Evolutionary conservation across 23 tunicate genomes (phyloP), one percentile per base, ranked within the genome.

Genomic region (Corella eumyota): DNA sequence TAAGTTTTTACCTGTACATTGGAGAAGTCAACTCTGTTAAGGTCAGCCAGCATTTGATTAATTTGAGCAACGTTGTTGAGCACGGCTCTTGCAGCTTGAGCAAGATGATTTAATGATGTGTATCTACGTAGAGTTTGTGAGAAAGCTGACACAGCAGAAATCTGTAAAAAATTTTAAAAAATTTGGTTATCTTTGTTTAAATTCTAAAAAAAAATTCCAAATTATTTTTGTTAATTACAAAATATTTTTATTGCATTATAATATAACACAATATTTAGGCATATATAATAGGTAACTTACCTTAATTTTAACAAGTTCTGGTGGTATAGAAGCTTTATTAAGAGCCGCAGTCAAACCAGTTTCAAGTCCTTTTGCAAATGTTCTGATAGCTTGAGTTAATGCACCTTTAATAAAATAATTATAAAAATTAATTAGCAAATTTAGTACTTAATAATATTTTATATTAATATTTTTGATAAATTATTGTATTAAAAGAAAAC

Each of bases 21-120:
- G 27, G 63, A 48, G 40, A 93, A 84, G 53, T 93, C 99, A 25
- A 93, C 93, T 34, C 86, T 61, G 70, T 93, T 84, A 4, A 93
- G 71, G 67, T 93, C 99, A 50, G 86, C 69, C 69, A 84, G 56
- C 95, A 84, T 93, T 34, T 93, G 99, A 38, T 62, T 87, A 35
- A 90, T 77, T 50, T 77, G 79, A 19, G 74, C 54, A 26, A 57
- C 78, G 62, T 93, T 90, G 70, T 80, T 71, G 32, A 93, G 65
- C 61, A 93, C 93, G 25, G 99, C 95, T 17, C 99, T 67, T 0
- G 99, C 99, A 11, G 93, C 99, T 50, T 87, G 94, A 15, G 95
- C 95, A 26, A 93, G 93, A 60, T 93, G 99, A 66, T 84, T 93
- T 55, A 93, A 81, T 6, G 99, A 93, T 17, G 99, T 93, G 76